Conservation (phyloP, 2,797 vertebrate genomes). For the Lepidocolaptes lacrymiger region DNA sequence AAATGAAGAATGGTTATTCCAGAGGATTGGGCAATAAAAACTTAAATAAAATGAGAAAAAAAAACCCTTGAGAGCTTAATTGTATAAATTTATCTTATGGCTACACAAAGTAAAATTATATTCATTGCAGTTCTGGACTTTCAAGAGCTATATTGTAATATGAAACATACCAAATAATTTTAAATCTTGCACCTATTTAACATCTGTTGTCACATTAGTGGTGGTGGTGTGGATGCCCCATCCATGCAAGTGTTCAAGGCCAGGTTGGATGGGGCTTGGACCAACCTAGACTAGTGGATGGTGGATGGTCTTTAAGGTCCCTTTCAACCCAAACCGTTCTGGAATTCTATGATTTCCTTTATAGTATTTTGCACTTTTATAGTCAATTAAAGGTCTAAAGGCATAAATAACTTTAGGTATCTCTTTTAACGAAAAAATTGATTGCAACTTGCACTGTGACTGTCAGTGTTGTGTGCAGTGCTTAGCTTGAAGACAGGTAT, state of each 20-base stretch:
- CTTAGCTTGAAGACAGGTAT: neutral
- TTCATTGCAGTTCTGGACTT: neutral
- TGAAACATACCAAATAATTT: neutral
- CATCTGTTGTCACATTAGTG: neutral
- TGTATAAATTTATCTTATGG: neutral
- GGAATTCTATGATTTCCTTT: neutral
- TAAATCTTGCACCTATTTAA: neutral
- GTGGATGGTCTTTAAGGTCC: neutral
- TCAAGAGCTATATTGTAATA: neutral
- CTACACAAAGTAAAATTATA: neutral
- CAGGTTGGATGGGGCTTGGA: neutral
- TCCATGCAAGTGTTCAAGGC: neutral
- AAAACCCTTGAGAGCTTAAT: neutral
- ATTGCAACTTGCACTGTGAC: rapidly evolving
- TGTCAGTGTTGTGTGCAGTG: neutral
- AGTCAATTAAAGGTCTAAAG: neutral
- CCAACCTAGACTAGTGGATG: neutral
- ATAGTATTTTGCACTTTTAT: neutral
- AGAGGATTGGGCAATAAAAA: neutral
- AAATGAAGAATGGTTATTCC: neutral
- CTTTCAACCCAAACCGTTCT: neutral
- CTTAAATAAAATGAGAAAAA: neutral
- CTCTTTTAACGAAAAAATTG: neutral
- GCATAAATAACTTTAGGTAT: neutral
- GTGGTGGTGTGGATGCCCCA: neutral